Evolutionary conservation across 2,797 vertebrate species (phyloP).

Genomic region (Cossypha dichroa): DNA sequence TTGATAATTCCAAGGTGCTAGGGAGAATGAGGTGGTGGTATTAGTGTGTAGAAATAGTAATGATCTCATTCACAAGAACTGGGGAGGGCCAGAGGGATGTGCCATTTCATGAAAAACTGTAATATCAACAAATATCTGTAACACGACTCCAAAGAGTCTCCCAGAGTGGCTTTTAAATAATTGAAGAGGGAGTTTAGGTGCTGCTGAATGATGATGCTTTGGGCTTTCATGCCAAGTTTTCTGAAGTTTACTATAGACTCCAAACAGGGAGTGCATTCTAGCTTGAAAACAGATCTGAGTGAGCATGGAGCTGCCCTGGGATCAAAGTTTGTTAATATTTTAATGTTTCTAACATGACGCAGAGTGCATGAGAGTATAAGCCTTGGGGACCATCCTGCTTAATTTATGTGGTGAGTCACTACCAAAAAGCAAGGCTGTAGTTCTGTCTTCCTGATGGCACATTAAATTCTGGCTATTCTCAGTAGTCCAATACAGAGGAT

Average conservation of each 20-base stretch:
- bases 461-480: constrained; percentile 4
- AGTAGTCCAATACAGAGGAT: not conserved
- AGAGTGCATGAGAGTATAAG: constrained; percentile 1
- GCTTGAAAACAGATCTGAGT: constrained; percentile 30
- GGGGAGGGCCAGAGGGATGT: not conserved
- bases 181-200: constrained; percentile 3
- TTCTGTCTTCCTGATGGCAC: constrained; percentile 1
- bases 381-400: constrained; percentile 23
- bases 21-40: not conserved
- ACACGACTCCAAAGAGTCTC: not conserved
- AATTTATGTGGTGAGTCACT: constrained; percentile 41
- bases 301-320: not conserved
- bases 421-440: not conserved
- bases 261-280: constrained; percentile 12
- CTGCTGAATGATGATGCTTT: not conserved
- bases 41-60: not conserved
- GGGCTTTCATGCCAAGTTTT: constrained; percentile 15
- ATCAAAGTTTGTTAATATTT: constrained; percentile 60
- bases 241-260: constrained; percentile 22
- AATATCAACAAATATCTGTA: not conserved
- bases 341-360: constrained; percentile 23
- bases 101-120: not conserved
- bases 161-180: constrained; percentile 14
- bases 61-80: not conserved
- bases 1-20: not conserved